Base-by-base conservation (phyloP, 2,113 vertebrate genomes). In the Platichthys stellatus region DNA sequence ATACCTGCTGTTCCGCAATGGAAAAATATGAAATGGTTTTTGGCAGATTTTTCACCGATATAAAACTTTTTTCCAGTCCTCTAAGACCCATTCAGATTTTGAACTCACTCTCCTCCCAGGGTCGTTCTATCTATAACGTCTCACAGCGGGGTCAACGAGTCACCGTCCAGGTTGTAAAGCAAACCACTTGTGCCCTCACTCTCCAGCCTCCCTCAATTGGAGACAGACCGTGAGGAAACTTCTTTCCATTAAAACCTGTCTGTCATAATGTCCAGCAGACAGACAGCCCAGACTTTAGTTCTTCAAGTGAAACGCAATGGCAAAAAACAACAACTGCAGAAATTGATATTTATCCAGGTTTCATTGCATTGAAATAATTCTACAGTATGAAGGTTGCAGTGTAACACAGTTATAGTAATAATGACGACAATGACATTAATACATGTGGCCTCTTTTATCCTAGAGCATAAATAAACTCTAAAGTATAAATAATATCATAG, bases 41-140 rank as follows among this genome's bases (percentile, higher is more conserved):
- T 80, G 74, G 69, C 43, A 56, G 24, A 45, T 17, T 53, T 26
- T 14, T 58, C 28, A 24, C 5, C 49, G 43, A 56, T 63, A 63
- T 66, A 43, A 72, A 84, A 64, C 13, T 54, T 57, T 5, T 59
- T 66, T 26, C 66, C 26, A 26, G 3, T 13, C 18, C 65, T 71
- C 43, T 47, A 11, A 63, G 49, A 8, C 14, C 21, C 43, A 15
- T 68, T 72, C 63, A 35, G 21, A 60, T 45, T 57, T 53, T 53
- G 51, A 66, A 69, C 65, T 63, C 26, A 18, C 3, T 72, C 28
- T 23, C 28, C 64, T 76, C 5, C 10, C 28, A 3, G 23, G 57
- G 57, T 57, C 7, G 28, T 64, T 56, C 47, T 62, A 3, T 14
- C 28, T 59, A 45, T 14, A 40, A 64, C 0, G 2, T 23, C 40